A percentile compares a stretch with the other conserved stretches of the same genome.
These are phyloP conservation scores for Corynorhinus townsendii DNA, from an alignment of 2,113 vertebrate species.

Conservation along the genomic window DNA sequence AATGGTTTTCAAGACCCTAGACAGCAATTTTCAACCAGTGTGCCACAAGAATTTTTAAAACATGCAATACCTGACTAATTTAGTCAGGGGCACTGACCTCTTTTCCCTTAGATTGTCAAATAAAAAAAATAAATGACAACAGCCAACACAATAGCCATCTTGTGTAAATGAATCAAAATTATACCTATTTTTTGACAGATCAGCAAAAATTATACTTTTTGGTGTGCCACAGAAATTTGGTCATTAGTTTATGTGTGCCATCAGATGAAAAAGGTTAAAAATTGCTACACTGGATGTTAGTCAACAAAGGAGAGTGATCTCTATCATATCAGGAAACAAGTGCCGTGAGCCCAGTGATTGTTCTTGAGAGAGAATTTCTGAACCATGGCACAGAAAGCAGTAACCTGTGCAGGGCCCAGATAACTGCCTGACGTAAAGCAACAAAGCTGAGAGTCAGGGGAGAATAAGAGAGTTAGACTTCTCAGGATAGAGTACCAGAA, in stretches of 20 bases:
- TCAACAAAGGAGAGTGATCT: background rate
- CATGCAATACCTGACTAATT: background rate
- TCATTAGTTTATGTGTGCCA: background rate
- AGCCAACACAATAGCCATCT: background rate
- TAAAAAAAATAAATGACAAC: background rate
- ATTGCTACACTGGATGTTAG: background rate
- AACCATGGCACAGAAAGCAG: background rate
- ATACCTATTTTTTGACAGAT: background rate
- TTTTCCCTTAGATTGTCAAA: background rate
- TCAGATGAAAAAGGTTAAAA: background rate
- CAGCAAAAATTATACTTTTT: background rate
- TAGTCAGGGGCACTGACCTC: background rate
- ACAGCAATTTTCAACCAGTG: background rate
- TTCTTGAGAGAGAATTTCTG: background rate
- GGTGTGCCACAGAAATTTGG: background rate
- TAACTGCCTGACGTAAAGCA: background rate
- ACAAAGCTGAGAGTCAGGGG: background rate
- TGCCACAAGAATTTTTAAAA: background rate
- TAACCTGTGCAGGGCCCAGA: background rate
- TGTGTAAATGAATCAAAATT: background rate
- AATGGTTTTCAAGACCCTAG: background rate
- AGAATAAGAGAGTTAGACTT: background rate
- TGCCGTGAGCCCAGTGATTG: background rate
- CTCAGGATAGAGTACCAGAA: background rate
- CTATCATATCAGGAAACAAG: background rate